Evolutionary conservation across 2,113 vertebrate species (phyloP).

Genomic region (Romanogobio albipinnatus): DNA sequence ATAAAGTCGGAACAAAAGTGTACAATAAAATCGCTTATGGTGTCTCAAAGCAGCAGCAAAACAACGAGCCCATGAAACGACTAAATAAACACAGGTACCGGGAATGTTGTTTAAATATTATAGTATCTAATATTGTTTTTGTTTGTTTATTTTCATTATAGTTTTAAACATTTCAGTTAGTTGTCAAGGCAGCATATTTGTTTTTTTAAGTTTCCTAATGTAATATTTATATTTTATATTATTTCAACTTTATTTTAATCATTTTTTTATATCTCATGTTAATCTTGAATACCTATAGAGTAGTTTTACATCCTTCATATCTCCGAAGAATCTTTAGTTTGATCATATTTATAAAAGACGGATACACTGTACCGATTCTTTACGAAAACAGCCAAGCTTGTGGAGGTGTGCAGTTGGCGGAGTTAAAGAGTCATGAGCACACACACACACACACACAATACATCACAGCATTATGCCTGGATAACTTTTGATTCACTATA

Average conservation of each 20-base stretch:
- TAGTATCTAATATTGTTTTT: neutral
- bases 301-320: no score
- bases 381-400: no score
- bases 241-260: neutral
- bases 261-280: neutral
- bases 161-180: neutral
- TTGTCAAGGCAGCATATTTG: neutral
- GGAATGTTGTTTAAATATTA: neutral
- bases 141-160: neutral
- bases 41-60: neutral
- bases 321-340: no score
- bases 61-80: slow-evolving; percentile 57
- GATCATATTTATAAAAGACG: no score
- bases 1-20: slow-evolving; percentile 73
- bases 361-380: no score
- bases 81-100: slow-evolving; percentile 74
- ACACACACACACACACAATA: no score
- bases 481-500: no score
- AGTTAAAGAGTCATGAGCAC: no score
- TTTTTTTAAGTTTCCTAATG: neutral
- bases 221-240: neutral
- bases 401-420: no score
- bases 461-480: no score
- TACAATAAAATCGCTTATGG: slow-evolving; percentile 69
- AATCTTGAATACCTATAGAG: no score